Evolutionary conservation across 2,113 vertebrate genomes (phyloP).

Genomic region (Melanocharis versteri): DNA sequence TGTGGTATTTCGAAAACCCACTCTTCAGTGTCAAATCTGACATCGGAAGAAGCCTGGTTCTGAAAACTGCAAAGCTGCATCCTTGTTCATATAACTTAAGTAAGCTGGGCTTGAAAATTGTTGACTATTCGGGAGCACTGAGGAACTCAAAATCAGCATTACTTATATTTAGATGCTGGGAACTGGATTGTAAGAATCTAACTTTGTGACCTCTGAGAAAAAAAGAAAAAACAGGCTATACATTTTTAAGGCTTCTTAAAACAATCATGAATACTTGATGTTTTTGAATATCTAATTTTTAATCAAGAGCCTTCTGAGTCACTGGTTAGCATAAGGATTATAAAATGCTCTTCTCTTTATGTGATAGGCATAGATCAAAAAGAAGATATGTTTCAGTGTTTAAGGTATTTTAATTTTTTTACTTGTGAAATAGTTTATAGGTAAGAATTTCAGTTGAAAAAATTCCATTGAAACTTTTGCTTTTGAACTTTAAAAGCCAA

Average conservation of each 20-base stretch:
- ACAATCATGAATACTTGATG: not conserved
- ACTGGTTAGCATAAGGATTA: not conserved
- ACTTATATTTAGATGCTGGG: not conserved
- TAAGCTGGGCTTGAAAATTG: not conserved
- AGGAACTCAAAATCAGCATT: not conserved
- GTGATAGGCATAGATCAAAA: not conserved
- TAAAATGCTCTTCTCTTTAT: not conserved
- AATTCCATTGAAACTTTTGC: not conserved
- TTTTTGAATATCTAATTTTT: not conserved
- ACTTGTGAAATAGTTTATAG: not conserved
- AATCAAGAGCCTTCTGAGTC: not conserved
- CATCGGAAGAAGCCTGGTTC: not conserved
- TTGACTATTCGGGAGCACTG: not conserved
- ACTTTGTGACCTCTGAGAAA: not conserved
- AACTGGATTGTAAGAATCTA: not conserved
- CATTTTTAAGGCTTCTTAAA: not conserved
- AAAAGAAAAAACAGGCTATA: not conserved
- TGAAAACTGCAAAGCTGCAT: not conserved
- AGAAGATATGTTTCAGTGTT: not conserved
- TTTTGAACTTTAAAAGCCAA: not conserved
- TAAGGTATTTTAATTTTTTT: not conserved
- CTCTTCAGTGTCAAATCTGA: not conserved
- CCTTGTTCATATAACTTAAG: not conserved
- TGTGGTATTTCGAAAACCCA: not conserved
- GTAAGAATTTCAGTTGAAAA: conserved; percentile 8